Evolutionary conservation across 2,797 vertebrate genomes (phyloP), one percentile per base, ranked within the genome.

Genomic region (Hoplostethus mediterraneus): DNA sequence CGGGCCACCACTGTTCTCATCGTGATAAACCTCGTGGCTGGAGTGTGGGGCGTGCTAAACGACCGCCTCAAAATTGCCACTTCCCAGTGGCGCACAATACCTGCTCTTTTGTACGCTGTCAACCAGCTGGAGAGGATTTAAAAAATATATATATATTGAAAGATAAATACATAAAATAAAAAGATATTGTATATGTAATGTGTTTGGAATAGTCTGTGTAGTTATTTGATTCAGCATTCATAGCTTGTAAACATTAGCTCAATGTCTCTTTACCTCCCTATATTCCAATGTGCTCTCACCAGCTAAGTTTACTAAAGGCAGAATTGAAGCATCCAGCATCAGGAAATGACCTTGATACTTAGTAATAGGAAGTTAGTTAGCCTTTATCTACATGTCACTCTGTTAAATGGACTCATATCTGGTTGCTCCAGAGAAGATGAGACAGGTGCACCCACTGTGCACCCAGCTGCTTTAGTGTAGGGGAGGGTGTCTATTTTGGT

Each of bases 401-500:
- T 52, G 73, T 66, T 71, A 71, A 84, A 81, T 73, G 25, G 58
- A 53, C 40, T 79, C 71, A 44, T 74, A 75, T 89, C 81, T 83
- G 68, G 73, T 81, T 54, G 62, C 68, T 13, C 14, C 40, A 85
- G 92, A 93, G 81, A 53, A 84, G 85, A 89, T 70, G 71, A 76
- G 90, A 94, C 94, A 95, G 94, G 94, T 95, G 95, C 88, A 33
- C 51, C 0, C 62, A 57, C 70, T 42, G 79, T 79, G 81, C 83
- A 75, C 75, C 81, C 94, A 94, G 94, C 90, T 94, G 94, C 91
- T 84, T 71, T 78, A 67, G 31, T 79, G 81, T 78, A 61, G 80
- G 73, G 63, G 45, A 78, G 53, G 45, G 57, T 55, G 80, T 92
- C 94, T 95, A 95, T 95, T 95, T 95, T 93, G 77, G 94, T 94